Percentiles rank a stretch among this genome's conserved stretches.
Conservation (phyloP, 2,797 vertebrate species). For the Lacerta bilineata region DNA sequence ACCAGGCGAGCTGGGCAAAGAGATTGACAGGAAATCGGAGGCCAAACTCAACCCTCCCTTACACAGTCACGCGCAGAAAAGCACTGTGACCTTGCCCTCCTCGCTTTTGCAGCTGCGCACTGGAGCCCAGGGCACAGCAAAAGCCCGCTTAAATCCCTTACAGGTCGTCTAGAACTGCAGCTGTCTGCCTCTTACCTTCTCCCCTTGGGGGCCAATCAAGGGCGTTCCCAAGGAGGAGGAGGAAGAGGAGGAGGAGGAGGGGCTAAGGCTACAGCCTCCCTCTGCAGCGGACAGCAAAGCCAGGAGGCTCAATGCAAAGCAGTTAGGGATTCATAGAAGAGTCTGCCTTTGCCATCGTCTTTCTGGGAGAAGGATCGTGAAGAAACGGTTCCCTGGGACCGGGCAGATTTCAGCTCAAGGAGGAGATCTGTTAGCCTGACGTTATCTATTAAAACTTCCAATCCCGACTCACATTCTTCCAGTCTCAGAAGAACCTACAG, state of each 20-base stretch:
- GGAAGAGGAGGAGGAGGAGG: neutral
- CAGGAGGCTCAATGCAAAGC: neutral
- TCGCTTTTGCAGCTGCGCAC: slow-evolving; percentile 19
- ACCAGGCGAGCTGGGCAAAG: neutral
- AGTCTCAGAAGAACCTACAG: neutral
- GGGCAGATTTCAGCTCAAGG: neutral
- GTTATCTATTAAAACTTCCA: neutral
- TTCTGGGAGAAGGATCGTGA: neutral
- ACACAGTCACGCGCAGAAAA: neutral
- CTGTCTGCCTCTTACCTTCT: slow-evolving; percentile 22
- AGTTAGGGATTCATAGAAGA: neutral
- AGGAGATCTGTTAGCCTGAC: neutral
- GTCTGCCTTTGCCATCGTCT: neutral
- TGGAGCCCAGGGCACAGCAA: neutral
- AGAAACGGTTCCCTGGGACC: neutral
- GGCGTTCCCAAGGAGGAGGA: slow-evolving; percentile 1
- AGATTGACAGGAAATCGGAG: neutral
- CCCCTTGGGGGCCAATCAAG: neutral
- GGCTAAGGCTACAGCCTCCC: neutral
- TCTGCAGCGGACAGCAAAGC: neutral
- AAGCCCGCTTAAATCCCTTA: slow-evolving; percentile 10
- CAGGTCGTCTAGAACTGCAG: slow-evolving; percentile 21
- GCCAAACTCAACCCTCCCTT: neutral
- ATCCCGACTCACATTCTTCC: neutral
- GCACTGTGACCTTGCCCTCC: neutral